These are phyloP conservation scores for Acanthurus leucopareius DNA, from an alignment of 2,797 vertebrate genomes.

Conservation along the genomic window DNA sequence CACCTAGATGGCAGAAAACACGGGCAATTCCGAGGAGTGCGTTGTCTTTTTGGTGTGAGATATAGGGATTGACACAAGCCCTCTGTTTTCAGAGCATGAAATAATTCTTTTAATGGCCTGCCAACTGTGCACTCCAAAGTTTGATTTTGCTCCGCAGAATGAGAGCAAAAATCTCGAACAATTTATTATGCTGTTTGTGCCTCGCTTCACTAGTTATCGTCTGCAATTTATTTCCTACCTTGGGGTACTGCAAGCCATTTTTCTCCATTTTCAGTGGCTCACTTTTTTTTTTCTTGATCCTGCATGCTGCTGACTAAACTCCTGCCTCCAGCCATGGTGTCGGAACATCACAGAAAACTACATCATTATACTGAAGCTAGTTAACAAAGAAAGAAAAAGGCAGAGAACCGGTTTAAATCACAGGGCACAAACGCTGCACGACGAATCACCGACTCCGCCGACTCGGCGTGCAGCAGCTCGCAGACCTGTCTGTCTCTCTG, in stretches of 20 bases:
- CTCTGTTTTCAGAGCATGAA: constrained; percentile 83
- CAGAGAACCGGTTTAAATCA: constrained; percentile 81
- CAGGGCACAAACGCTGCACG: constrained; percentile 71
- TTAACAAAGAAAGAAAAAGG: constrained; percentile 81
- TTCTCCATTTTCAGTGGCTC: constrained; percentile 85
- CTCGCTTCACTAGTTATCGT: constrained; percentile 84
- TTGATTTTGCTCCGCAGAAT: constrained; percentile 85
- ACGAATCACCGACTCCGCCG: constrained; percentile 74
- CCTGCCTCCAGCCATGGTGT: constrained; percentile 85
- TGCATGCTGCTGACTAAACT: constrained; percentile 84
- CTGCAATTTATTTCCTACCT: constrained; percentile 89
- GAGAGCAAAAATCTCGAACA: constrained; percentile 81
- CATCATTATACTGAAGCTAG: constrained; percentile 86
- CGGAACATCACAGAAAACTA: constrained; percentile 87
- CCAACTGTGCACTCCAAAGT: constrained; percentile 82
- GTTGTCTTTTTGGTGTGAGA: constrained; percentile 68
- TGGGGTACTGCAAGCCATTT: constrained; percentile 86
- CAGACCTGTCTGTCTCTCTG: constrained; percentile 47
- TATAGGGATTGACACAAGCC: constrained; percentile 82
- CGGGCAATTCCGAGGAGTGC: constrained; percentile 59
- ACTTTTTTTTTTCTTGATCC: constrained; percentile 79
- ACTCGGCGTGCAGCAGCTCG: constrained; percentile 48
- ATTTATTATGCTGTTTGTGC: constrained; percentile 90
- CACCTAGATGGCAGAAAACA: constrained; percentile 69
- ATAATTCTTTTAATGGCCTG: constrained; percentile 89